These are phyloP conservation scores for Myopa testacea DNA, from an alignment of 2,888 invertebrate genomes.

Conservation along the genomic window DNA sequence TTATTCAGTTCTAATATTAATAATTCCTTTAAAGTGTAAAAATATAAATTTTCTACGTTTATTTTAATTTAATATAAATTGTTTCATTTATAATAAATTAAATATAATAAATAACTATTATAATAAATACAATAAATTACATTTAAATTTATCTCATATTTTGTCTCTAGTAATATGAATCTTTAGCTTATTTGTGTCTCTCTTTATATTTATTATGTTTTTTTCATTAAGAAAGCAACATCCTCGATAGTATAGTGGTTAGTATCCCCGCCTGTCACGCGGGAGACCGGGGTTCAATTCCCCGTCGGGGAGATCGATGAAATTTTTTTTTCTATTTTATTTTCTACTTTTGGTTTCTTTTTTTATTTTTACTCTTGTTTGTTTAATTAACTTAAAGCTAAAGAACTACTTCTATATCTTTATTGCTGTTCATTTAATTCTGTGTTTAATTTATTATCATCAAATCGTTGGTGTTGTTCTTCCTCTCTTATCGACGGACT, in stretches of 20 bases:
- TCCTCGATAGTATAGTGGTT: conserved; percentile 67
- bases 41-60: too few relatives aligned
- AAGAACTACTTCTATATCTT: too few relatives aligned
- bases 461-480: too few relatives aligned
- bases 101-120: too few relatives aligned
- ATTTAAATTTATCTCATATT: too few relatives aligned
- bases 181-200: not conserved
- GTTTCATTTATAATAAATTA: too few relatives aligned
- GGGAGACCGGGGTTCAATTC: conserved; percentile 67
- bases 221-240: not conserved
- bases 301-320: conserved; percentile 60
- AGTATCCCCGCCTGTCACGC: conserved; percentile 67
- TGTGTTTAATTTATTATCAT: not conserved
- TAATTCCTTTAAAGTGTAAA: too few relatives aligned
- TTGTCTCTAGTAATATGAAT: not conserved
- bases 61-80: too few relatives aligned
- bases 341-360: not conserved
- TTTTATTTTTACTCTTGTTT: not conserved
- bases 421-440: not conserved
- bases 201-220: not conserved
- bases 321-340: conserved; percentile 23
- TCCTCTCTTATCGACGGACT: too few relatives aligned
- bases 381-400: not conserved
- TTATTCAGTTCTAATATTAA: too few relatives aligned
- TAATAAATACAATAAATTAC: too few relatives aligned